Evolutionary conservation across 2,888 invertebrate genomes (phyloP).

Genomic region (Tachina grossa): DNA sequence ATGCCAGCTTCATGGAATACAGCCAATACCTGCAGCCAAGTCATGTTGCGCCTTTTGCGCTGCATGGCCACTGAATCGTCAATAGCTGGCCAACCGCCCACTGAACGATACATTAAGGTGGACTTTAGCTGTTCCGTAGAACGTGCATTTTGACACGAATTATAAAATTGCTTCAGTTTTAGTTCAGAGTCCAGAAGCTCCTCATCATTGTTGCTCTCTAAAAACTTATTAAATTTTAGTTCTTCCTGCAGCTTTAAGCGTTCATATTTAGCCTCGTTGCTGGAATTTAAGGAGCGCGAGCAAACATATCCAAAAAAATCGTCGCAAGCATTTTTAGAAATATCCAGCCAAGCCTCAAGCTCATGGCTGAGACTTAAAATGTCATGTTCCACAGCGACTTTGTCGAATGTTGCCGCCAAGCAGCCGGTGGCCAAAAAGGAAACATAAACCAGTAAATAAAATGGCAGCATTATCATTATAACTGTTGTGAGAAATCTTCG

Average conservation of each 20-base stretch:
- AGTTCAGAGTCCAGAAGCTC: constrained; percentile 78
- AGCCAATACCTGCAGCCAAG: constrained; percentile 77
- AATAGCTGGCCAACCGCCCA: constrained; percentile 81
- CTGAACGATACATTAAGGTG: constrained; percentile 77
- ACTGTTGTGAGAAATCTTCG: neutral
- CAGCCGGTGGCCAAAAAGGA: constrained; percentile 17
- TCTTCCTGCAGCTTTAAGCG: constrained; percentile 75
- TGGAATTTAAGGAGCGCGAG: constrained; percentile 73
- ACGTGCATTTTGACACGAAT: constrained; percentile 78
- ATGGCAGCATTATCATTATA: neutral
- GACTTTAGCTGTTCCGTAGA: constrained; percentile 75
- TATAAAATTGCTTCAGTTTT: constrained; percentile 79
- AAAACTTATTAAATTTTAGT: constrained; percentile 76
- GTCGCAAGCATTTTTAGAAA: constrained; percentile 76
- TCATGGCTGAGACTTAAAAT: constrained; percentile 76
- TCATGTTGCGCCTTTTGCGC: constrained; percentile 74
- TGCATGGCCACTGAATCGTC: constrained; percentile 73
- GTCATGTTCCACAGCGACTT: constrained; percentile 74
- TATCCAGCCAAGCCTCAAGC: constrained; percentile 77
- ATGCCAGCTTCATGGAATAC: constrained; percentile 80
- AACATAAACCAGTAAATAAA: neutral
- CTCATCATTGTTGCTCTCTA: constrained; percentile 74
- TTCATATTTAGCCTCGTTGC: constrained; percentile 72
- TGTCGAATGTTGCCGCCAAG: constrained; percentile 33
- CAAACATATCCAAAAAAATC: constrained; percentile 81